These are phyloP conservation scores for Cryptophagus acutangulus DNA, from an alignment of 2,888 invertebrate genomes.

Conservation along the genomic window DNA sequence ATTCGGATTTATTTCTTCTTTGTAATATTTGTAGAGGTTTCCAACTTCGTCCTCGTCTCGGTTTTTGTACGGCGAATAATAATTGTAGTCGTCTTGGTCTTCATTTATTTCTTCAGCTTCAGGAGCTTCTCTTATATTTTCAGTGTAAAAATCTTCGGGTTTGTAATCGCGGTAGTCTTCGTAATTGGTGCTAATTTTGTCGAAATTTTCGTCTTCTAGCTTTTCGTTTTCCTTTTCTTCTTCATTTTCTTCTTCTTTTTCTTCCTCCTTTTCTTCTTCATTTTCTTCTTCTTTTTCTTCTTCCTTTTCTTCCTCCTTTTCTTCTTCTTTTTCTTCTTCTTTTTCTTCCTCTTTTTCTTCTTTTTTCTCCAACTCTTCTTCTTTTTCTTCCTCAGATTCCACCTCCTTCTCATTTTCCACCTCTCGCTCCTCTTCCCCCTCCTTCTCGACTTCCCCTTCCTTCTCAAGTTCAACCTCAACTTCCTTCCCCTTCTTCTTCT, in stretches of 20 bases:
- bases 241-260: constrained; percentile 15
- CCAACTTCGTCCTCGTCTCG: too few species aligned
- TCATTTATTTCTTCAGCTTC: constrained; percentile 9
- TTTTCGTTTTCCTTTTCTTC: constrained; percentile 17
- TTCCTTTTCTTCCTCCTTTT: constrained; percentile 10
- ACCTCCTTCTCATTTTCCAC: constrained; percentile 15
- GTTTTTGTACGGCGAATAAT: too few species aligned
- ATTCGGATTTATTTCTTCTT: constrained; percentile 6
- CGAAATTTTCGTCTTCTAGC: constrained; percentile 9
- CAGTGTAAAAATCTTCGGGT: not conserved
- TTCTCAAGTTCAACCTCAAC: constrained; percentile 11
- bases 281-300: constrained; percentile 15
- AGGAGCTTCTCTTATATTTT: too few species aligned
- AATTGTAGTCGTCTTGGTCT: too few species aligned
- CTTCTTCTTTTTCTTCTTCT: constrained; percentile 6
- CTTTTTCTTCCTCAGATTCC: constrained; percentile 17
- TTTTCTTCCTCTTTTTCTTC: constrained; percentile 13
- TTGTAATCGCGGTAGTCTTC: constrained; percentile 6
- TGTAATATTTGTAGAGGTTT: too few species aligned
- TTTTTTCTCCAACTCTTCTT: constrained; percentile 4
- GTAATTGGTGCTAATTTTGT: constrained; percentile 2
- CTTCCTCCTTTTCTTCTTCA: constrained; percentile 20
- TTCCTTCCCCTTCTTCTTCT: constrained; percentile 11
- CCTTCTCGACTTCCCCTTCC: constrained; percentile 11
- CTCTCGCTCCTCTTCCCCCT: constrained; percentile 15